Evolutionary conservation across 2,888 invertebrate genomes (phyloP), one percentile per base, ranked within the genome.

Genomic region (Drosophila anceps): DNA sequence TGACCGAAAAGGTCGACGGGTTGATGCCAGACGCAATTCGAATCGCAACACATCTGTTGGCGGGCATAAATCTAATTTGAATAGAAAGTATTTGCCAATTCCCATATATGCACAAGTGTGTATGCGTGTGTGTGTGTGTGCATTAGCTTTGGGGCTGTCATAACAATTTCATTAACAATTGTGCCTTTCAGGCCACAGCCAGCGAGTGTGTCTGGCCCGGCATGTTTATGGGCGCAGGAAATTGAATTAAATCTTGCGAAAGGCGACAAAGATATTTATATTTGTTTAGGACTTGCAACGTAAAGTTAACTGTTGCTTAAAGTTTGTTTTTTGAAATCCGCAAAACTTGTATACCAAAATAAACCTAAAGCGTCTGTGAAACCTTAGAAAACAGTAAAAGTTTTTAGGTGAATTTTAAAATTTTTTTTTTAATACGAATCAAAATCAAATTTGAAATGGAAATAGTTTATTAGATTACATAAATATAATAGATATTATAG

Each of bases 131-230:
- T 51, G 44, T 44, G 44, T 35, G 55, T 64, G 54, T 59, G 29
- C 61, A 77, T 63, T 66, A 44, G 44, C 61, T 60, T 60, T 62
- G 51, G 73, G 70, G 69, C 57, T 85, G 88, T 84, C 88, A 88
- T 87, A 84, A 84, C 85, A 80, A 80, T 84, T 87, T 82, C 73
- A 83, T 83, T 83, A 83, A 69, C 82, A 79, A 84, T 82, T 62
- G 70, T 53, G 70, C 64, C 44, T 24, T 80, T 73, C 59, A 68
- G 61, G 64, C 48, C 59, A 27, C 59, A 43, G n/a, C 46, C 55
- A 18, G 29, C 58, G 76, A 70, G 69, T 79, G 70, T 24, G 66
- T 73, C 70, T 82, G 69, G 68, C 10, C 63, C 35, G 70, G 46
- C 55, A 41, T 73, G 70, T 88, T 84, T 83, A 85, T 76, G 83